Evolutionary conservation across 2,888 invertebrate genomes (phyloP).

Genomic region (Zootermopsis nevadensis): DNA sequence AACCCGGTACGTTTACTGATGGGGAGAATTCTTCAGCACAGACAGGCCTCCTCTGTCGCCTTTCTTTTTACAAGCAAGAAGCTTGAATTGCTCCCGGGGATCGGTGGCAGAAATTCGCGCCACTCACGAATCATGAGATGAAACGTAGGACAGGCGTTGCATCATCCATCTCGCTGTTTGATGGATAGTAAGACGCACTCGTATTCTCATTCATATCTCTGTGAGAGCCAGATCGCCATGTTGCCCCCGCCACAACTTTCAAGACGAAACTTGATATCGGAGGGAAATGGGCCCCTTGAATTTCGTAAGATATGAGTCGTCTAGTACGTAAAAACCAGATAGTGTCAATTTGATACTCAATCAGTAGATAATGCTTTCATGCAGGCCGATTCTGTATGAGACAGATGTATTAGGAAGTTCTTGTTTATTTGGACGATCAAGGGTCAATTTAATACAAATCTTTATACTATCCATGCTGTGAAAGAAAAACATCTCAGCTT

Average conservation of each 20-base stretch:
- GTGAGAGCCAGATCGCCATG: background rate
- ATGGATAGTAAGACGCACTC: background rate
- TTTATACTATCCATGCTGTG: no score
- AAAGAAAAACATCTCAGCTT: no score
- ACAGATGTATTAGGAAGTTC: no score
- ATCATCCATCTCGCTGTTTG: background rate
- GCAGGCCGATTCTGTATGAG: no score
- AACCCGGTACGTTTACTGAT: no score
- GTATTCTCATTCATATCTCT: constrained; percentile 26
- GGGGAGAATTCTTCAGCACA: no score
- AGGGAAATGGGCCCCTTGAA: background rate
- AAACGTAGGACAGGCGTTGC: background rate
- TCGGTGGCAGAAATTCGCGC: background rate
- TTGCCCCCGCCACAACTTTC: background rate
- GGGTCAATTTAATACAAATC: no score
- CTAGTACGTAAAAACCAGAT: background rate
- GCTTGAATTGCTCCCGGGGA: background rate
- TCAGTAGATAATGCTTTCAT: background rate
- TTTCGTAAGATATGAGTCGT: background rate
- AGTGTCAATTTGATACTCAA: background rate
- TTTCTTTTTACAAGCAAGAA: no score
- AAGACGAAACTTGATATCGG: background rate
- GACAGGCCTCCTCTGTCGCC: no score
- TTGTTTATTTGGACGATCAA: no score
- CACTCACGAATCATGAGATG: background rate